Percentiles rank a stretch among this genome's conserved stretches.
Conservation (phyloP, 2,888 invertebrate species). For the Thyatira batis region DNA sequence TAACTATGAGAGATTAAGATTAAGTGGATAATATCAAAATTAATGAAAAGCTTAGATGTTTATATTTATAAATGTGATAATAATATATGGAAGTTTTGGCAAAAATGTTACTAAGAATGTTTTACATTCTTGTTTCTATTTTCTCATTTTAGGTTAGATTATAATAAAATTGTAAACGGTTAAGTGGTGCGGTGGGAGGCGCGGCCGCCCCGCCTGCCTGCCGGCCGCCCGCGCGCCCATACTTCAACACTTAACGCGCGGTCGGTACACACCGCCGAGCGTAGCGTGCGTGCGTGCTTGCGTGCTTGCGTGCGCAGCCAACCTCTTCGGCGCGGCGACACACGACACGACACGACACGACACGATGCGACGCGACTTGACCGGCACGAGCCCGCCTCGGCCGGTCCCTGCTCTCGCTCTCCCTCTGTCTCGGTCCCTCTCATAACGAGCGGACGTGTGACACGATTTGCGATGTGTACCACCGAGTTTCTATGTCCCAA, state of each 20-base stretch:
- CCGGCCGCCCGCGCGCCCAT: conserved; percentile 21
- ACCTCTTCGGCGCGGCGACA: too few relatives aligned
- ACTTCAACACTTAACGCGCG: conserved; percentile 14
- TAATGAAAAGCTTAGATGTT: conserved; percentile 75
- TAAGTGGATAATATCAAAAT: conserved; percentile 81
- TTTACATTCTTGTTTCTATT: conserved; percentile 62
- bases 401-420: too few relatives aligned
- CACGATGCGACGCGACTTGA: neutral
- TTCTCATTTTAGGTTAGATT: conserved; percentile 60
- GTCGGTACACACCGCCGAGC: too few relatives aligned
- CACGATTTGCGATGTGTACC: neutral
- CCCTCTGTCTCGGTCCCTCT: too few relatives aligned
- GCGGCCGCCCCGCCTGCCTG: conserved; percentile 7
- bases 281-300: too few relatives aligned
- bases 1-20: conserved; percentile 77
- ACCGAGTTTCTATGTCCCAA: conserved; percentile 37
- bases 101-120: conserved; percentile 64
- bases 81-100: conserved; percentile 80
- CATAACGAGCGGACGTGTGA: too few relatives aligned
- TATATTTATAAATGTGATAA: conserved; percentile 79
- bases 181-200: conserved; percentile 17
- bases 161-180: conserved; percentile 41
- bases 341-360: neutral
- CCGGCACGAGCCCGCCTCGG: too few relatives aligned
- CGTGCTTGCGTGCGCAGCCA: too few relatives aligned